Evolutionary conservation across 1,140 invertebrate species (phyloP), one percentile per base, ranked within the genome.

Genomic region (Venustaconcha ellipsiformis): DNA sequence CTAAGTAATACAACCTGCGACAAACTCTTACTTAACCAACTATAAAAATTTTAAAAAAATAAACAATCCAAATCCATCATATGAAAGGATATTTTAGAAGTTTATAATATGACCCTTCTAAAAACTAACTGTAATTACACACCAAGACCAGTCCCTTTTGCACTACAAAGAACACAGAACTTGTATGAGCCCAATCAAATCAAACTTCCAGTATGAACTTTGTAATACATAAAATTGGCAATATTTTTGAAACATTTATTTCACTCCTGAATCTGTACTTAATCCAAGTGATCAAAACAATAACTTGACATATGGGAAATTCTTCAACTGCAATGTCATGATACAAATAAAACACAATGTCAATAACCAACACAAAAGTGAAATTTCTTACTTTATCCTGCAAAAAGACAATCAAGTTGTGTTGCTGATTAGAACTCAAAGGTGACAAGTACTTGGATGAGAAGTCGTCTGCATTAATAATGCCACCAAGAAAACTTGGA

Each of bases 381-480:
- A 48, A 71, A 62, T 48, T 17, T 56, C 26, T 59, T 67, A 77
- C 75, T 70, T 77, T 77, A 60, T 77, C 65, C 64, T 77, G 75
- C 20, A 72, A 17, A 57, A 77, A 77, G 12, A 77, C 69, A 1
- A 77, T 57, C 11, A 77, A 48, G 15, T 66, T 63, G 17, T 71
- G 57, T 17, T 30, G 37, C 13, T 37, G 64, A 26, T 68, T 56
- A 60, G 75, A n/a, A 23, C 70, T 67, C 18, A 77, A 48, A 23
- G 75, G 75, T 59, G 57, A n/a, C 48, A 77, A 70, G 58, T 72
- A 77, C 30, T 67, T 68, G 4, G 67, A 55, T 20, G 37, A 64
- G 70, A 77, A 77, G 23, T 17, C 26, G 20, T 68, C 75, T 14
- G 58, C 62, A 14, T 65, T 37, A 11, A 77, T 59, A 56, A 65